phyloP scores from a whole-genome alignment of 2,797 vertebrate genomes.

The Varecia variegata region DNA sequence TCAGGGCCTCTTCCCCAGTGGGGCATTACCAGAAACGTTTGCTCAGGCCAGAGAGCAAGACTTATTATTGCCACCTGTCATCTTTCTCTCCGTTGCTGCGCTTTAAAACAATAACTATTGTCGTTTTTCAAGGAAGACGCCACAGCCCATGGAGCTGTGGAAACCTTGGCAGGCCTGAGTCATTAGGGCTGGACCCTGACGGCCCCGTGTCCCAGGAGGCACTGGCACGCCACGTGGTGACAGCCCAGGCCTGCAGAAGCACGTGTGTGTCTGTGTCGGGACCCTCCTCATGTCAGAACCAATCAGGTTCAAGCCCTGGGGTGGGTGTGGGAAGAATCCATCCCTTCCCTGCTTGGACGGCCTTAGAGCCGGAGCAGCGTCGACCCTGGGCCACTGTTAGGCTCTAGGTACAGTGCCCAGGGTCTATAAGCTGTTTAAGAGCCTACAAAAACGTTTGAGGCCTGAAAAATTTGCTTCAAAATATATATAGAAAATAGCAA shows the following conservation, averaged over 20 bases:
- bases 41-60: neutral
- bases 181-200: neutral
- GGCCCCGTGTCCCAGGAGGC: neutral
- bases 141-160: neutral
- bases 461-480: neutral
- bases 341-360: neutral
- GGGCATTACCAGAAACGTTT: neutral
- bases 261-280: neutral
- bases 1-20: neutral
- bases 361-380: neutral
- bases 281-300: neutral
- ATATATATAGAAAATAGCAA: neutral
- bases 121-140: constrained; percentile 30
- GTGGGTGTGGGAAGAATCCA: neutral
- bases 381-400: neutral
- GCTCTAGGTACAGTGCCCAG: neutral
- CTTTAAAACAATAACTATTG: constrained; percentile 8
- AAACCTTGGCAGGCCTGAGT: neutral
- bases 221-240: neutral
- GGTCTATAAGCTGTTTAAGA: neutral
- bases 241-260: neutral
- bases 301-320: neutral
- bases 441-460: neutral
- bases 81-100: neutral
- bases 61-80: neutral